Base-by-base conservation (phyloP, 1,140 invertebrate species). In the Dinoponera quadriceps region DNA sequence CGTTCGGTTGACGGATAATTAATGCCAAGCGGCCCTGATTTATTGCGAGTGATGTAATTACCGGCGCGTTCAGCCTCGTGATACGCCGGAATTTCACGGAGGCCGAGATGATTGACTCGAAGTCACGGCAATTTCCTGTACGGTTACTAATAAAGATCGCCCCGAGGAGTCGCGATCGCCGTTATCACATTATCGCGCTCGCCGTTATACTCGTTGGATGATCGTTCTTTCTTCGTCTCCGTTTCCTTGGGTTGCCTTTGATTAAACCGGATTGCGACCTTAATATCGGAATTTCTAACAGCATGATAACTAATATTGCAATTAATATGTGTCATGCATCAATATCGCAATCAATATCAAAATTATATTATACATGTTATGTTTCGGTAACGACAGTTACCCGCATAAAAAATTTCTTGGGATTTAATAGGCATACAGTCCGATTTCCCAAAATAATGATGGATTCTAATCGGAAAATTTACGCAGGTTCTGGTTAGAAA, bases 11-110 rank as follows among this genome's bases (percentile, higher is more conserved):
- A 72, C 57, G 69, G 69, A 82, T 82, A 74, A 74, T 82, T 82
- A 82, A 82, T 63, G 78, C 44, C 78, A 49, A 18, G 44, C 20
- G 44, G 27, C 27, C 22, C 27, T 82, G 78, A 82, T 82, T 82
- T 82, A 74, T 82, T 49, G n/a, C 69, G 69, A 82, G 25, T 74
- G 54, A 78, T 69, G 51, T 69, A 80, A 80, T 80, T 69, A 80
- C 14, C 33, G 51, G 29, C 63, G 38, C 51, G 51, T 57, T 57
- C 33, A 51, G 33, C 20, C 33, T 29, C 51, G 29, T 20, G 29
- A 55, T 57, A 55, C 18, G 75, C 22, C 20, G 54, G 22, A 57
- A 69, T 69, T 80, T 80, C 20, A 18, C 51, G n/a, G 33, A 69
- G 63, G 22, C 14, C 44, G 18, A 3, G 25, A 54, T 71, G 25